Evolutionary conservation across 2,797 vertebrate genomes (phyloP).

Genomic region (Rhincodon typus): DNA sequence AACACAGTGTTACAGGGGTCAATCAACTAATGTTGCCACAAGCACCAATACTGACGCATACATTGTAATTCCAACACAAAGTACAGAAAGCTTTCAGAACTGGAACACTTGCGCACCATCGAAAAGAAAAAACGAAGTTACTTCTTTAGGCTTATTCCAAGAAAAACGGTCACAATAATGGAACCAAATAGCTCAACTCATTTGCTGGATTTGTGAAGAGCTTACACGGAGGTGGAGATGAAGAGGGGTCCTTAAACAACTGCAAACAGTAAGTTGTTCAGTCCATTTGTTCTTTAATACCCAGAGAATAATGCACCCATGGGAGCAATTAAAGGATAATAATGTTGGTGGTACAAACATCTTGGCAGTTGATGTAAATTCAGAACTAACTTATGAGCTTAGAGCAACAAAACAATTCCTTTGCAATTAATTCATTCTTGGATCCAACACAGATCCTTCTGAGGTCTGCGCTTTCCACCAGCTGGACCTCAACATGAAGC

Average conservation of each 20-base stretch:
- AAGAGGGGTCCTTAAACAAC: not conserved
- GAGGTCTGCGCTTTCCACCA: not conserved
- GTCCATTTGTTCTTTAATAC: not conserved
- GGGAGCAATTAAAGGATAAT: not conserved
- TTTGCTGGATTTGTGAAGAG: not conserved
- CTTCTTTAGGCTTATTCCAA: not conserved
- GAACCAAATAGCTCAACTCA: not conserved
- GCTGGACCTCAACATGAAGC: not conserved
- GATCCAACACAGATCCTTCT: not conserved
- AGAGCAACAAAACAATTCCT: not conserved
- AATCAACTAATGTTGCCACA: not conserved
- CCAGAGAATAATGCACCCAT: not conserved
- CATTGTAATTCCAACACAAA: not conserved
- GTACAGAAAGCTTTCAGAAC: not conserved
- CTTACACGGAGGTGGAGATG: not conserved
- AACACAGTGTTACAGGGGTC: not conserved
- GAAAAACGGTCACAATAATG: not conserved
- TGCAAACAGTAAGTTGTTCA: constrained; percentile 28
- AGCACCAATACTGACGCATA: not conserved
- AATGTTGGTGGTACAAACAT: not conserved
- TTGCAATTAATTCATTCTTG: not conserved
- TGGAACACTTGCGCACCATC: not conserved
- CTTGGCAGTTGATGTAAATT: not conserved
- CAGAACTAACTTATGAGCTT: not conserved
- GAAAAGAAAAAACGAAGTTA: not conserved